Evolutionary conservation across 2,797 vertebrate genomes (phyloP).

Genomic region (Simalia tracyae): DNA sequence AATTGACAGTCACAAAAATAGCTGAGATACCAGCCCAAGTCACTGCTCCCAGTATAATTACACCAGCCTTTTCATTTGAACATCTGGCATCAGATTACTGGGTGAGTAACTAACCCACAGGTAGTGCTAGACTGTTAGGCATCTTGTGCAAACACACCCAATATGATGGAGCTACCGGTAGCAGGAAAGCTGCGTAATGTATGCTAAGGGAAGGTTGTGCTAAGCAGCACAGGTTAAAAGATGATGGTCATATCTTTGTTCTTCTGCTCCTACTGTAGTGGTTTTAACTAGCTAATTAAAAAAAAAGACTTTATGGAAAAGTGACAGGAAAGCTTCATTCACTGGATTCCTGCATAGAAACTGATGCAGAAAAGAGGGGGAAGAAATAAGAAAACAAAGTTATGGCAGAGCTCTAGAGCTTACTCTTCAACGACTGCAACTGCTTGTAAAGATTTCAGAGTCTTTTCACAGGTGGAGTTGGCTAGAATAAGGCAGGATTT

Average conservation of each 20-base stretch:
- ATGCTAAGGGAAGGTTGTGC: background rate
- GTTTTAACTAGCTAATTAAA: background rate
- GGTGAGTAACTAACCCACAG: background rate
- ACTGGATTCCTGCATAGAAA: background rate
- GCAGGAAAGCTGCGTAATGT: background rate
- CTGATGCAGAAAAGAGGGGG: background rate
- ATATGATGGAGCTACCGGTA: background rate
- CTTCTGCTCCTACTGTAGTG: background rate
- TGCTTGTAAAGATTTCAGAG: background rate
- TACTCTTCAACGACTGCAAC: background rate
- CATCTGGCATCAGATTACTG: background rate
- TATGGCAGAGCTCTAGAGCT: background rate
- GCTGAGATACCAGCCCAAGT: background rate
- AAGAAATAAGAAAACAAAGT: background rate
- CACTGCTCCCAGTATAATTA: background rate
- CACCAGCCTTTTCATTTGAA: background rate
- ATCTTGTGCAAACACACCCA: background rate
- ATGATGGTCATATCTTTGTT: background rate
- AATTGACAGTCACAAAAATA: background rate
- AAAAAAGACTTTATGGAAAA: background rate
- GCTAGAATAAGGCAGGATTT: background rate
- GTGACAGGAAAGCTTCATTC: too few relatives aligned
- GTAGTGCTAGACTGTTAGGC: background rate
- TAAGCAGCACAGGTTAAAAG: background rate
- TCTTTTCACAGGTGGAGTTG: background rate